Conservation (phyloP, 2,888 invertebrate genomes). For the Lepetodrilus schrolli region DNA sequence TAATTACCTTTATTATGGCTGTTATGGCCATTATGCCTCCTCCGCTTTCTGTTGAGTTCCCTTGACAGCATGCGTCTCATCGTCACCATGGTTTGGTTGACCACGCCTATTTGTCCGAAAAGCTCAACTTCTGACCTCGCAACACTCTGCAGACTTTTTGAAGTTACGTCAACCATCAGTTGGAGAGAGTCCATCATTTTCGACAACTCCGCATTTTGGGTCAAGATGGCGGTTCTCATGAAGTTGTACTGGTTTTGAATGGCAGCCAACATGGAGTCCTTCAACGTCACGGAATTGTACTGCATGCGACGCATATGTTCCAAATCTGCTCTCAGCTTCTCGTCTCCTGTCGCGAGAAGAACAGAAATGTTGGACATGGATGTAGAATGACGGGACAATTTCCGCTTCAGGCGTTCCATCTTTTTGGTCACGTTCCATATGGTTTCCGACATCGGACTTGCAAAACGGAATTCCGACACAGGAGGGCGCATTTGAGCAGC, state of each 20-base stretch:
- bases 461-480: background rate
- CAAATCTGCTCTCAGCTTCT: slow-evolving; percentile 52
- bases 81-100: slow-evolving; percentile 40
- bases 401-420: slow-evolving; percentile 51
- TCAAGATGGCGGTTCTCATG: slow-evolving; percentile 58
- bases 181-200: slow-evolving; percentile 49
- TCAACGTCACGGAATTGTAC: slow-evolving; percentile 50
- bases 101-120: slow-evolving; percentile 33
- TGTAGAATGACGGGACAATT: slow-evolving; percentile 44
- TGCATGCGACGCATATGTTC: slow-evolving; percentile 47
- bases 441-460: slow-evolving; percentile 37
- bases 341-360: slow-evolving; percentile 53
- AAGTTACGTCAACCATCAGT: slow-evolving; percentile 45
- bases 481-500: background rate
- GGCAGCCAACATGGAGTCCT: slow-evolving; percentile 61
- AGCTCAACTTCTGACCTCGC: slow-evolving; percentile 32
- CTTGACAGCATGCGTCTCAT: slow-evolving; percentile 39
- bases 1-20: too few relatives aligned
- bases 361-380: slow-evolving; percentile 54
- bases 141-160: slow-evolving; percentile 33
- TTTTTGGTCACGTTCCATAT: slow-evolving; percentile 53
- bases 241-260: slow-evolving; percentile 65
- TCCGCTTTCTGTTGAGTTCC: slow-evolving; percentile 32
- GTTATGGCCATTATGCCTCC: background rate
- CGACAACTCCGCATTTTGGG: slow-evolving; percentile 59